Conservation (phyloP, 2,888 invertebrate species). For the Athalia circularis region DNA sequence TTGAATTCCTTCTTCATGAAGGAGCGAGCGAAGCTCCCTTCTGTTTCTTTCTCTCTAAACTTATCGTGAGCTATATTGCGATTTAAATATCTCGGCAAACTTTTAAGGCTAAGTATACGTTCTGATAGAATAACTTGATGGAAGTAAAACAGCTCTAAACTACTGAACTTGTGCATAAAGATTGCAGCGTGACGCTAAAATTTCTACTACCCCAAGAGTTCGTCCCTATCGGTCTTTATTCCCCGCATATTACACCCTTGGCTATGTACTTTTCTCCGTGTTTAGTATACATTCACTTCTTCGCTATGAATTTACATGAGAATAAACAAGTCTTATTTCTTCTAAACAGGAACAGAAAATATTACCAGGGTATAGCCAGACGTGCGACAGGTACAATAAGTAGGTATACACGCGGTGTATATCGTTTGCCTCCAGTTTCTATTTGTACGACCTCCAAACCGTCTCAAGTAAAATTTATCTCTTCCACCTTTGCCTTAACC, state of each 20-base stretch:
- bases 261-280: not conserved
- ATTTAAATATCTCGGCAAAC: conserved; percentile 62
- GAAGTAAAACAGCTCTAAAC: conserved; percentile 58
- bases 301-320: not conserved
- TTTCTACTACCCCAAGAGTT: conserved; percentile 17
- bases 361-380: conserved; percentile 5
- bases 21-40: conserved; percentile 25
- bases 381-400: conserved; percentile 24
- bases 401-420: conserved; percentile 17
- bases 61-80: conserved; percentile 51
- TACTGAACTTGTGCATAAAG: conserved; percentile 60
- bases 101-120: conserved; percentile 55
- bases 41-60: conserved; percentile 25
- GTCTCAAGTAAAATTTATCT: conserved; percentile 18
- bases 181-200: conserved; percentile 50
- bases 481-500: not conserved
- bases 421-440: conserved; percentile 23
- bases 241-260: not conserved
- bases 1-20: conserved; percentile 35
- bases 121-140: conserved; percentile 57
- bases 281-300: no score
- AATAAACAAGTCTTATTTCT: conserved; percentile 15
- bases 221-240: not conserved
- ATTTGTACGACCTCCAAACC: not conserved
- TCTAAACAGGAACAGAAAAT: conserved; percentile 26